phyloP scores from a whole-genome alignment of 1,140 invertebrate genomes.

The Diorhabda sublineata region DNA sequence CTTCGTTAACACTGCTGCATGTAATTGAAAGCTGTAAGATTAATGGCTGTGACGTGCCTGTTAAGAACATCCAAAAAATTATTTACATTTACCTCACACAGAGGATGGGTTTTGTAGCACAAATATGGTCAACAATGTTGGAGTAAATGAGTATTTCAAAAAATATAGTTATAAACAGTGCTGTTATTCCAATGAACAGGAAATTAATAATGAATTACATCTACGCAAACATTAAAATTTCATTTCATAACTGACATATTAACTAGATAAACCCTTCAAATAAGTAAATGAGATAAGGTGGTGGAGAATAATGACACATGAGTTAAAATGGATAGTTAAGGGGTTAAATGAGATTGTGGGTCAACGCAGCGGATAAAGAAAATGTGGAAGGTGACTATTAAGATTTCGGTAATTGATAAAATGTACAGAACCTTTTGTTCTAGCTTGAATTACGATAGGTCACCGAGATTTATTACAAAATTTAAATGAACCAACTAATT shows the following conservation, averaged over 20 bases:
- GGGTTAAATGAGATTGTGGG: neutral
- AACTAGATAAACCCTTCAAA: neutral
- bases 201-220: no score
- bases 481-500: neutral
- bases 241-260: neutral
- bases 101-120: no score
- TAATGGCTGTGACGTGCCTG: no score
- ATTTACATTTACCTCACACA: no score
- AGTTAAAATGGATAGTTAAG: neutral
- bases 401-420: neutral
- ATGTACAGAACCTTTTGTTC: neutral
- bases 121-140: no score
- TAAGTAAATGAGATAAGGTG: neutral
- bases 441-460: neutral
- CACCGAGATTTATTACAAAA: neutral
- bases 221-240: neutral
- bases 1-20: no score
- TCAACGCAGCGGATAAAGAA: neutral
- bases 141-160: no score
- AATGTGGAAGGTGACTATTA: neutral
- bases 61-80: no score
- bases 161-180: no score
- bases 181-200: no score
- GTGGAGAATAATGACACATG: neutral
- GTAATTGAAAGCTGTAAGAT: no score